These are phyloP conservation scores for Eupithecia tripunctaria DNA, from an alignment of 2,888 invertebrate species.

Conservation along the genomic window DNA sequence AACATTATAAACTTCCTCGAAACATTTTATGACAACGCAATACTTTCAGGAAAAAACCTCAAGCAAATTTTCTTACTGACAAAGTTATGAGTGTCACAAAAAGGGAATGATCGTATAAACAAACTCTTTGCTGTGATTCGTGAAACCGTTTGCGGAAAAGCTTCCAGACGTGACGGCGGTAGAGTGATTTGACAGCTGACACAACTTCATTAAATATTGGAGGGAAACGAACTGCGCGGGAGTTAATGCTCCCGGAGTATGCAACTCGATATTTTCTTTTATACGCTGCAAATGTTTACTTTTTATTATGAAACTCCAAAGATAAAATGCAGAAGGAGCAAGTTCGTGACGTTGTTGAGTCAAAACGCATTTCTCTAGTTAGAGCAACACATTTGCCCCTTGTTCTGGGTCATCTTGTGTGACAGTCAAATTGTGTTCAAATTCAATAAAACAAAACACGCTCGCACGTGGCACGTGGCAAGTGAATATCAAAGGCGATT, in stretches of 20 bases:
- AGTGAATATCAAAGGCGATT: conserved; percentile 42
- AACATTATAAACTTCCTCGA: conserved; percentile 52
- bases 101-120: conserved; percentile 49
- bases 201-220: conserved; percentile 49
- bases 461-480: conserved; percentile 27
- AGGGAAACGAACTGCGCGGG: conserved; percentile 39
- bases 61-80: conserved; percentile 34
- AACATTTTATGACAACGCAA: conserved; percentile 40
- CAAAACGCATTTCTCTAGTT: not conserved
- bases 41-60: conserved; percentile 42
- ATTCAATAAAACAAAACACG: conserved; percentile 19
- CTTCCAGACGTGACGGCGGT: conserved; percentile 44
- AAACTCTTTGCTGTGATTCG: conserved; percentile 48
- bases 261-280: conserved; percentile 18
- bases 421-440: conserved; percentile 10
- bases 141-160: conserved; percentile 48
- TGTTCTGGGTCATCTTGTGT: not conserved
- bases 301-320: not conserved
- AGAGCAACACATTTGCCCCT: conserved; percentile 3
- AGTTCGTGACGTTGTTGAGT: not conserved
- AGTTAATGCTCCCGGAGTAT: conserved; percentile 36
- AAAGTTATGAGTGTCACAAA: conserved; percentile 46
- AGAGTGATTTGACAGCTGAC: conserved; percentile 53
- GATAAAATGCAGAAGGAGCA: not conserved
- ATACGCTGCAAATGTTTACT: not conserved